Base-by-base conservation (phyloP, 2,113 vertebrate genomes). In the Boleophthalmus pectinirostris region DNA sequence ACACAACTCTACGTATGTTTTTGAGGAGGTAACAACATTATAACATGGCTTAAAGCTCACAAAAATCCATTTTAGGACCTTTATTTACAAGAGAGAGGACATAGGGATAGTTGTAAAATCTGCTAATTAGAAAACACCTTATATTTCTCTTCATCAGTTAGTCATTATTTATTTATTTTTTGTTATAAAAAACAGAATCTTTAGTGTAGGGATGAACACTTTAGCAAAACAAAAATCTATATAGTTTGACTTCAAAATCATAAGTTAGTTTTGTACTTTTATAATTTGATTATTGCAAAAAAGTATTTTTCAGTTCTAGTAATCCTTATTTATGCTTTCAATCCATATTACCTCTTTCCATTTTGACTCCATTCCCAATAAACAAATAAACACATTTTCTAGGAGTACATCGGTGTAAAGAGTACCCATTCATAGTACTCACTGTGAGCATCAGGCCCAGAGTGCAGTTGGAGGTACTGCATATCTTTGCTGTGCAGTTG, bases 381-480 rank as follows among this genome's bases (percentile, higher is more conserved):
- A 43, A 56, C n/a, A 56, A 21, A 21, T 21, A 49, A 15, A 49
- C 10, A 47, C 11, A 2, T 49, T 49, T 49, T 49, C 14, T 18
- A 1, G 1, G 7, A 54, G 51, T 54, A 21, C 1, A 53, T 53
- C 2, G 18, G 47, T 3, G 15, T 49, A 49, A 18, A 51, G 47
- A 18, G 16, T 16, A 5, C 47, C 6, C 16, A 20, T 5, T 7
- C 20, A 7, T 21, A 1, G 23, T 0, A 86, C 95, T 97, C 85
- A 99, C 97, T 95, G 13, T 97, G 97, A 20, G 89, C 81, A 67
- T 94, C 77, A 0, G 95, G 90, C 68, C 91, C 93, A 49, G 95
- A 93, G 79, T 96, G 95, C 68, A 98, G 93, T 35, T 96, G 88
- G 79, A 97, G 92, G 79, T 97, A 98, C 74, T 97, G 96, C 91